Conservation (phyloP, 2,797 vertebrate genomes). For the Enteromius unitaeniatus region DNA sequence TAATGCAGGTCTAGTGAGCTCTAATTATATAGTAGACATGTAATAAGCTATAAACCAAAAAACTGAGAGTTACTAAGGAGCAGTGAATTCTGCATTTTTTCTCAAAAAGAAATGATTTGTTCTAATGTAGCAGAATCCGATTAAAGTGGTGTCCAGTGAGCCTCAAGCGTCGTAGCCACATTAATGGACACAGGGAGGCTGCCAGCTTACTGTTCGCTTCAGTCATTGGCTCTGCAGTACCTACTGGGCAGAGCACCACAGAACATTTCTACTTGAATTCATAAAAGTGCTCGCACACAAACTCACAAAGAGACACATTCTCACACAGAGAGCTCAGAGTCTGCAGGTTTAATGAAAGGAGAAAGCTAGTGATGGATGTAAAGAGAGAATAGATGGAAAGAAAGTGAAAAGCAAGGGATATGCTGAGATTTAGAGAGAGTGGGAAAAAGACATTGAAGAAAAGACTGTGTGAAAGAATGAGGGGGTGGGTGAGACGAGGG, state of each 20-base stretch:
- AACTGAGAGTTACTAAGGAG: background rate
- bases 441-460: conserved; percentile 21
- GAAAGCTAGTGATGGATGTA: background rate
- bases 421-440: conserved; percentile 33
- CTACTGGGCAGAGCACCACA: background rate
- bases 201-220: conserved; percentile 17
- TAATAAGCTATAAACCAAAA: background rate
- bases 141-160: conserved; percentile 33
- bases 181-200: conserved; percentile 13
- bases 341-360: conserved; percentile 3
- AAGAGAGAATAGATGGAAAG: conserved; percentile 20
- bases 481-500: conserved; percentile 17
- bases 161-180: background rate
- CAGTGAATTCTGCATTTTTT: background rate
- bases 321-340: background rate
- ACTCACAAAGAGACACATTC: conserved; percentile 4
- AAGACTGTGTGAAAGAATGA: conserved; percentile 32
- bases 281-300: conserved; percentile 9
- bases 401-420: conserved; percentile 52
- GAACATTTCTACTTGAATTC: conserved; percentile 25
- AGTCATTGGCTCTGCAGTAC: conserved; percentile 8
- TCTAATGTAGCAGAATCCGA: conserved; percentile 31
- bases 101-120: conserved; percentile 20
- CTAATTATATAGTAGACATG: background rate
- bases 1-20: background rate